Evolutionary conservation across 2,113 vertebrate species (phyloP), one percentile per base, ranked within the genome.

Genomic region (Clinocottus analis): DNA sequence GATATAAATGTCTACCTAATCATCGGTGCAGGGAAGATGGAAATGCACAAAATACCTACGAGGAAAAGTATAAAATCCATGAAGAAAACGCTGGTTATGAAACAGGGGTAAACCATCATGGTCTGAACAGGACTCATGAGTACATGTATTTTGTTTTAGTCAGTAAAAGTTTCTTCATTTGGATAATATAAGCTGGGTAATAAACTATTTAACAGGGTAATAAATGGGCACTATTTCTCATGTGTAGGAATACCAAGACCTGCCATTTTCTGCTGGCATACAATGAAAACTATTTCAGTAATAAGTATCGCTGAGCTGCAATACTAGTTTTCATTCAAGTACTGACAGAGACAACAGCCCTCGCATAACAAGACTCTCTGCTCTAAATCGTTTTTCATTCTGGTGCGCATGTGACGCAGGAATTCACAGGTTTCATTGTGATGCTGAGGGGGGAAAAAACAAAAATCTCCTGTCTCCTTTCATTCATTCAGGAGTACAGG

Each of bases 401-500:
- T 67, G 37, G 12, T 49, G 56, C 5, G 1, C 12, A 43, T 63
- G 39, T 63, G 39, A 79, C 17, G 58, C 19, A 59, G 55, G 59
- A 83, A 69, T 83, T 67, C 35, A 80, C 47, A 75, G 53, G 41
- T 83, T 68, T 74, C 66, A 80, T 41, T 75, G 43, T 71, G 31
- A 72, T 66, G 47, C 59, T 25, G 23, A 43, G 43, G 49, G 19
- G 4, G 23, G 21, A 9, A 41, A 31, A 39, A 59, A 13, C 5
- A 49, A 56, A 33, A 33, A 76, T 45, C 39, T 16, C 27, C 21
- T 31, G 49, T 70, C 25, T 9, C 60, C 51, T 61, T 73, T 85
- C 69, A 77, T 73, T 84, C 64, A 82, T 78, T 84, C 61, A 89
- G 47, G 51, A 31, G 62, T 33, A 67, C 17, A 69, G 66, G 53